These are phyloP conservation scores for Athrips mouffetella DNA, from an alignment of 2,888 invertebrate genomes.

Conservation along the genomic window DNA sequence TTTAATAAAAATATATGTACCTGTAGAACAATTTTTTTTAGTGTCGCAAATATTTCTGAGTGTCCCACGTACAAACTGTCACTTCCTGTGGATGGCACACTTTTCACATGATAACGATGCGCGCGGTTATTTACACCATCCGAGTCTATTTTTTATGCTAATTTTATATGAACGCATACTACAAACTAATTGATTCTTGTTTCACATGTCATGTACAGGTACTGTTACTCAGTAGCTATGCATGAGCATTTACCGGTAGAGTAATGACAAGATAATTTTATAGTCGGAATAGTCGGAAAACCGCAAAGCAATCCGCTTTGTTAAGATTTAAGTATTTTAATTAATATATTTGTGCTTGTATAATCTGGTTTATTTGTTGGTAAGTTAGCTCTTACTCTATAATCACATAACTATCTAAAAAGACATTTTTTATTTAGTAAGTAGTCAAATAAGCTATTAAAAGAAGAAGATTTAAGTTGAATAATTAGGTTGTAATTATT, in stretches of 20 bases:
- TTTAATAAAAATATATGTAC: too few species aligned
- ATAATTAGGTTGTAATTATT: too few species aligned
- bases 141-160: constrained; percentile 1
- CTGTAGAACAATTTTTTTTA: too few species aligned
- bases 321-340: not conserved
- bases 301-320: not conserved
- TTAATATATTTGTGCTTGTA: not conserved
- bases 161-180: not conserved
- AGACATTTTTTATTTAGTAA: too few species aligned
- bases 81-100: constrained; percentile 63
- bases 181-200: not conserved
- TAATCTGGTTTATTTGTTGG: too few species aligned
- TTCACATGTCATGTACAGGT: not conserved
- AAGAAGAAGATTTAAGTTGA: too few species aligned
- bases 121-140: not conserved
- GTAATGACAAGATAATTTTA: not conserved
- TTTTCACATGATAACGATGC: constrained; percentile 43
- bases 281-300: constrained; percentile 1
- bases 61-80: constrained; percentile 58
- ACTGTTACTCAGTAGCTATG: not conserved
- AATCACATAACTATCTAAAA: too few species aligned
- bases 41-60: too few species aligned
- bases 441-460: too few species aligned
- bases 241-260: not conserved
- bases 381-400: too few species aligned